Percentiles rank a stretch among this genome's conserved stretches.
These are phyloP conservation scores for Chloroceryle inda DNA, from an alignment of 2,797 vertebrate species.

Conservation along the genomic window DNA sequence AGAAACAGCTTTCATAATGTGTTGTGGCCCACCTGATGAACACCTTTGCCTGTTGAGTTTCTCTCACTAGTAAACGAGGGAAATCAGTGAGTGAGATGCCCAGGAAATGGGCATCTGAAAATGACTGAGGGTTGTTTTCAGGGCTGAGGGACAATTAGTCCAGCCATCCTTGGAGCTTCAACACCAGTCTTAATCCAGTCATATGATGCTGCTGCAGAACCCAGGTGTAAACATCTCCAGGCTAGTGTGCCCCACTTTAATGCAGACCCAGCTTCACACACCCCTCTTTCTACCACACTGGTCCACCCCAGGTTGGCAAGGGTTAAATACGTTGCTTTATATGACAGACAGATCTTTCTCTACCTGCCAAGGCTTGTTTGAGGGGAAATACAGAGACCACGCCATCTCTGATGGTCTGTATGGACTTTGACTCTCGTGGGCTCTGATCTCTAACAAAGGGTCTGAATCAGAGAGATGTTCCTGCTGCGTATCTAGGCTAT, in stretches of 20 bases:
- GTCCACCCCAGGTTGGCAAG: background rate
- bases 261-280: background rate
- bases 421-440: background rate
- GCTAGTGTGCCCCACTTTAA: background rate
- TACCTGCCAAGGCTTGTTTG: background rate
- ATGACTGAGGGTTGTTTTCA: background rate
- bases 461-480: constrained; percentile 10
- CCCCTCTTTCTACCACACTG: background rate
- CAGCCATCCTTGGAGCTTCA: background rate
- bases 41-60: background rate
- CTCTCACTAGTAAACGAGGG: background rate
- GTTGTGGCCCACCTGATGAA: background rate
- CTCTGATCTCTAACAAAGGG: constrained; percentile 28
- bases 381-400: background rate
- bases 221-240: background rate
- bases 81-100: background rate
- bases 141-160: background rate
- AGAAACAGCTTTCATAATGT: background rate
- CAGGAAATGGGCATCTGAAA: background rate
- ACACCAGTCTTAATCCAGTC: background rate
- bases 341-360: background rate
- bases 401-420: background rate
- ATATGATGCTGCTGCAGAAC: background rate
- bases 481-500: background rate
- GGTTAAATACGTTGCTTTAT: background rate